Conservation (phyloP, 1,140 invertebrate genomes). For the Drosophila paulistorum region DNA sequence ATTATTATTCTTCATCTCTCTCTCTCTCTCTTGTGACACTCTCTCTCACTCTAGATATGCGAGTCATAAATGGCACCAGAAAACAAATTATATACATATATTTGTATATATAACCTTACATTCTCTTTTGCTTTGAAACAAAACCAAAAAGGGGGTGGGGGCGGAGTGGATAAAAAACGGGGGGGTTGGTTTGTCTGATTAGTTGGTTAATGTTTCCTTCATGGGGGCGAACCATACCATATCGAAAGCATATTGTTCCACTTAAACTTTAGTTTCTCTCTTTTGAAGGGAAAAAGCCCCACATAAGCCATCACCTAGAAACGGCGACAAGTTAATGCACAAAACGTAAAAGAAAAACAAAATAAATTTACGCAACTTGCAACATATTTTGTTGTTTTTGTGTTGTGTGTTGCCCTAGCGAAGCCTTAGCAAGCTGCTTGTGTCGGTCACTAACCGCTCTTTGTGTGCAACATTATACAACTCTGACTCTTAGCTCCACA, state of each 20-base stretch:
- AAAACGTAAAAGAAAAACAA: not conserved
- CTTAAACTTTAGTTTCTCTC: not conserved
- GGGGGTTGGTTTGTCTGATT: not conserved
- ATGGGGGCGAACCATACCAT: not conserved
- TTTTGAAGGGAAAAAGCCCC: not conserved
- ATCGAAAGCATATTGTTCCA: constrained; percentile 1
- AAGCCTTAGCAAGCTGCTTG: constrained; percentile 1
- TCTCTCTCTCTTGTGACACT: not conserved
- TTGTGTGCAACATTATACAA: constrained; percentile 14
- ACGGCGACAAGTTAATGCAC: not conserved
- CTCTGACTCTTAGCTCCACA: not conserved
- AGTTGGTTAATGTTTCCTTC: not conserved
- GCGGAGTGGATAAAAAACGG: not conserved
- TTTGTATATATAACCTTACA: not conserved
- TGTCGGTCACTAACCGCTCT: constrained; percentile 12
- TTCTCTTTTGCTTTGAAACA: not conserved
- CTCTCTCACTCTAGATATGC: not conserved
- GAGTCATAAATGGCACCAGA: constrained; percentile 9
- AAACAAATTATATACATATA: not conserved
- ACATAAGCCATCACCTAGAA: constrained; percentile 8
- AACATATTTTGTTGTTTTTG: not conserved
- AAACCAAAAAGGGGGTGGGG: not conserved
- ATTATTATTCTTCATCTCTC: not conserved
- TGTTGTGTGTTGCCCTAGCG: not conserved
- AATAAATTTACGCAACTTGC: constrained; percentile 4